Evolutionary conservation across 2,113 vertebrate genomes (phyloP), one percentile per base, ranked within the genome.

Genomic region (Centropus unirufus): DNA sequence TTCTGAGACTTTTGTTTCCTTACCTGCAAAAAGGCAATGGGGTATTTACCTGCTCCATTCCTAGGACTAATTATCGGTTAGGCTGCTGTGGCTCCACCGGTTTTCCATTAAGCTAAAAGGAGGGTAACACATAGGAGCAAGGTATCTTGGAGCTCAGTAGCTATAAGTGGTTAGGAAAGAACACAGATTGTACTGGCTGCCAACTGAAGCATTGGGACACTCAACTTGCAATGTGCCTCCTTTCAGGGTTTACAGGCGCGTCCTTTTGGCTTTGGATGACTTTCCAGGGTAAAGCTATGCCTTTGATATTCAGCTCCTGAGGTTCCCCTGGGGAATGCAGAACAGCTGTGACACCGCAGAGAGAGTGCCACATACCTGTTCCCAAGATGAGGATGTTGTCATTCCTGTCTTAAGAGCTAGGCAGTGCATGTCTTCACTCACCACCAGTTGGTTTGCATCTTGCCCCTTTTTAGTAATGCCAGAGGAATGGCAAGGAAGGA

Each of bases 401-500:
- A 68, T 96, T 95, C 93, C 93, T 87, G 62, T 44, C 93, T 78
- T 77, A 52, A 86, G 76, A 67, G 21, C 75, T 52, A 21, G 51
- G 64, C 75, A 70, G 9, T 74, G 59, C 3, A 0, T 87, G 79
- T 90, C 95, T 95, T 95, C 5, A 9, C 73, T 72, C 83, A n/a
- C 69, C 77, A 79, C 54, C 74, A 49, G 21, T 89, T 89, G 94
- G 46, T 91, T 88, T 70, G 61, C 46, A 39, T 87, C 79, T 88
- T 93, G 68, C 44, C 77, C 73, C 88, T 93, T 95, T 90, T 74
- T 88, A 94, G 92, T 84, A 78, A 24, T 95, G 93, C 88, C 94
- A 91, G 83, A 92, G 93, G 90, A 96, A 95, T 95, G 96, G 44
- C 57, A 92, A 95, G 94, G 90, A 97, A 97, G 96, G 93, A 96